Base-by-base conservation (phyloP, 2,797 vertebrate genomes). In the Perodicticus potto region DNA sequence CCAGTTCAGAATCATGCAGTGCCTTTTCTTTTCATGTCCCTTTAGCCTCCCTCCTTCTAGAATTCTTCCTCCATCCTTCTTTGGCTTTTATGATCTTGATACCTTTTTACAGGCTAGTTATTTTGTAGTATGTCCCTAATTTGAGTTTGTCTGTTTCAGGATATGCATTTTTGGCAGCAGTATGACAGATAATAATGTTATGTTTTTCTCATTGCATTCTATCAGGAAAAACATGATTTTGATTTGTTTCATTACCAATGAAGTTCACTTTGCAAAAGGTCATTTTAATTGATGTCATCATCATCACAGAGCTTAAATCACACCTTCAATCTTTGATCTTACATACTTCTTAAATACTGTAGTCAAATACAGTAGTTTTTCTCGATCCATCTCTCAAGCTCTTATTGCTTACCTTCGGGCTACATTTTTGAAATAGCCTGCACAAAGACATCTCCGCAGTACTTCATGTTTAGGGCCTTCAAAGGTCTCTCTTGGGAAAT, bases 341-440 rank as follows among this genome's bases (percentile, higher is more conserved):
- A 83, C 90, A 59, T 57, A 57, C 32, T 49, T 95, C 25, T 43
- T 43, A 49, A 94, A 69, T 80, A 93, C 0, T 89, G 1, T 40
- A 83, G 40, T 84, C 84, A 94, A 95, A 93, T 73, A 80, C 1
- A 73, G 14, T 37, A 43, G 2, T 13, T 86, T 82, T 84, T 59
- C 89, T 93, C 80, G 25, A 78, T 65, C 65, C 0, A 4, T 81
- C 59, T 83, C 85, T 85, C 61, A 81, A 94, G 80, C 1, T 86
- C 73, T 45, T 1, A 19, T 6, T 49, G 34, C 97, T 98, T 74
- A 99, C 99, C 99, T 99, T 98, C 99, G 99, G 67, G 99, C 99
- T 80, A 99, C 99, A 9, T 99, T 99, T 97, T 99, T 99, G 77
- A 99, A 99, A 97, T 99, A 99, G 61, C 99, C 99, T 55, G 99